Percentiles rank a stretch among this genome's conserved stretches.
Evolutionary conservation across 2,888 invertebrate genomes (phyloP).

Genomic region (Agonopterix heracliana): DNA sequence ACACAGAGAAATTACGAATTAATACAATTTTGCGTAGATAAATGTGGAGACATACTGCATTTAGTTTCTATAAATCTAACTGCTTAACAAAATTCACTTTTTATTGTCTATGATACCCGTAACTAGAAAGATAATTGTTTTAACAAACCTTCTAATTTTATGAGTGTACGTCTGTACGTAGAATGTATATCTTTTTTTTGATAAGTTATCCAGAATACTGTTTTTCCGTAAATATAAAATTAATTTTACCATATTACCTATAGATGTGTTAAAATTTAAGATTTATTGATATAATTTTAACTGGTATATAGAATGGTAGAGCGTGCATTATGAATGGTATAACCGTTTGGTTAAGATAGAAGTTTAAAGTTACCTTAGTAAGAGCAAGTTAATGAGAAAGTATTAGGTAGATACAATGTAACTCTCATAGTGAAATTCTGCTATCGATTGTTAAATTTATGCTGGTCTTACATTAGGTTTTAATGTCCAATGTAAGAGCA

Average conservation of each 20-base stretch:
- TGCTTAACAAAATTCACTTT: conserved; percentile 12
- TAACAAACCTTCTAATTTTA: background rate
- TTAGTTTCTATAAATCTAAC: conserved; percentile 3
- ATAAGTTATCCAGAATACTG: conserved; percentile 76
- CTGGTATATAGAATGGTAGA: conserved; percentile 35
- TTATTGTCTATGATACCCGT: conserved; percentile 6
- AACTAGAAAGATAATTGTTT: conserved; percentile 19
- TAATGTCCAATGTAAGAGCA: conserved; percentile 7
- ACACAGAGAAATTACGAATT: no score
- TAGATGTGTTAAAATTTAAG: conserved; percentile 28
- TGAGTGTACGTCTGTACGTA: no score
- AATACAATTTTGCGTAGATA: no score
- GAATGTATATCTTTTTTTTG: conserved; percentile 21
- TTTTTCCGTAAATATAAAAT: conserved; percentile 26
- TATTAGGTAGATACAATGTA: conserved; percentile 42
- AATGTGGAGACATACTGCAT: no score
- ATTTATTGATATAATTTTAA: conserved; percentile 42
- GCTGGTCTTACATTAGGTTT: background rate
- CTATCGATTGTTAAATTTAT: conserved; percentile 32
- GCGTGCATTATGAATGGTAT: conserved; percentile 43
- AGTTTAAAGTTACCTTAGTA: conserved; percentile 45
- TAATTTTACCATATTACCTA: conserved; percentile 21
- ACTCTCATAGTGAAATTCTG: conserved; percentile 38
- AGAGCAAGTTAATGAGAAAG: conserved; percentile 25
- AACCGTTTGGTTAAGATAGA: conserved; percentile 54